Evolutionary conservation across 1,140 invertebrate genomes (phyloP).

Genomic region (Notospermus geniculatus): DNA sequence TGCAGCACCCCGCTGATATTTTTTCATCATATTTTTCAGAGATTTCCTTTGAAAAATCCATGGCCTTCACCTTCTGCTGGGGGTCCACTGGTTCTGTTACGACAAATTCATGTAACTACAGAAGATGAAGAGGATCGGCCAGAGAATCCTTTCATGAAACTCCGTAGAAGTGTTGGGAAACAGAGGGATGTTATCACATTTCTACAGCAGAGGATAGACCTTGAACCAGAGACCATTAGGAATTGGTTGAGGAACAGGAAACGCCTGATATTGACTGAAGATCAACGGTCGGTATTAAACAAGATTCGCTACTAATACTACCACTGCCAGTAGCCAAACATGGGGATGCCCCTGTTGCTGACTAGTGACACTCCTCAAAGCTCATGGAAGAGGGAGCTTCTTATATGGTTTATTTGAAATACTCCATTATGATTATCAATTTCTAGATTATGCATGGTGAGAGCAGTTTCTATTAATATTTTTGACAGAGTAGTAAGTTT

Average conservation of each 20-base stretch:
- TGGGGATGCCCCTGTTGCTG: not conserved
- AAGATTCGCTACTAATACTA: not conserved
- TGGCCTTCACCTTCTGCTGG: no score
- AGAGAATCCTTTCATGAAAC: no score
- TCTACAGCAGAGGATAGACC: conserved; percentile 21
- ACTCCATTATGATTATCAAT: not conserved
- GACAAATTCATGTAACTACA: no score
- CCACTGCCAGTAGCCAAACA: not conserved
- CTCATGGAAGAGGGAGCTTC: not conserved
- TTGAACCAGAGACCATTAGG: conserved; percentile 12
- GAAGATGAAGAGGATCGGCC: no score
- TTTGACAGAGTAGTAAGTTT: conserved; percentile 4
- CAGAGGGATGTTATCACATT: conserved; percentile 16
- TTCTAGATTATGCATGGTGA: not conserved
- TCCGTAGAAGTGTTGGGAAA: not conserved
- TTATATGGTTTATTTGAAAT: not conserved
- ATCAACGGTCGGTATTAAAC: conserved; percentile 16
- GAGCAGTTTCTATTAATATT: conserved; percentile 3
- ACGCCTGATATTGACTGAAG: conserved; percentile 6
- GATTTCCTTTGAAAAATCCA: no score
- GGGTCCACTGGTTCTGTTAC: no score
- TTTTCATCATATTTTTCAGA: no score
- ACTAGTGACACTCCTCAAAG: not conserved
- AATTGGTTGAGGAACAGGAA: conserved; percentile 18
- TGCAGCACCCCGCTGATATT: no score